These are phyloP conservation scores for Dendrophyllia cribrosa DNA, from an alignment of 64 coral and sea anemone genomes.

Conservation along the genomic window DNA sequence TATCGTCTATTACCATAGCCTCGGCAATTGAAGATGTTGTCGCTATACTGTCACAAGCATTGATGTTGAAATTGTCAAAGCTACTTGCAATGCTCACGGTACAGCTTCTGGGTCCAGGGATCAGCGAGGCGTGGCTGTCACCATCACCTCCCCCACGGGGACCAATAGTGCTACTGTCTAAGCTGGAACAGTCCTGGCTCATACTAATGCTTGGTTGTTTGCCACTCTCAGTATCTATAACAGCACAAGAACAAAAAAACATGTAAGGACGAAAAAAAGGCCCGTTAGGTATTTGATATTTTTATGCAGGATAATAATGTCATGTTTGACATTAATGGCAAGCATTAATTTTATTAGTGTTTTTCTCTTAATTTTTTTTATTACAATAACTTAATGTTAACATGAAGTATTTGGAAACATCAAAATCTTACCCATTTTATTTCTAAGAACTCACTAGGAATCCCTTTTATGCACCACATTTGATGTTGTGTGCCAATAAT, in stretches of 20 bases:
- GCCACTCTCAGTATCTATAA: conserved; percentile 85
- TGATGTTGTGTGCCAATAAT: too few species aligned
- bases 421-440: too few species aligned
- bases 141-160: conserved; percentile 75
- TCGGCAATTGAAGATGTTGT: conserved; percentile 73
- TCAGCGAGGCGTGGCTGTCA: conserved; percentile 90
- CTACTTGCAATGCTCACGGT: conserved; percentile 99
- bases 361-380: too few species aligned
- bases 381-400: too few species aligned
- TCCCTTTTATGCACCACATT: too few species aligned
- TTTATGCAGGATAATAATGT: too few species aligned
- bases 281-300: too few species aligned
- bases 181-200: conserved; percentile 97
- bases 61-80: conserved; percentile 97
- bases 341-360: too few species aligned
- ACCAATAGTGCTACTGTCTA: conserved; percentile 90
- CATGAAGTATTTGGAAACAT: too few species aligned
- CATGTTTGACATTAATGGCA: too few species aligned
- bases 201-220: conserved; percentile 97
- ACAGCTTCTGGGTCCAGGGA: conserved; percentile 95
- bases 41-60: conserved; percentile 55
- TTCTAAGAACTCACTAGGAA: too few species aligned
- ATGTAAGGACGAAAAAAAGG: background rate
- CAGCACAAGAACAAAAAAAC: background rate
- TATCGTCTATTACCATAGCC: conserved; percentile 47